Evolutionary conservation across 2,888 invertebrate genomes (phyloP).

Genomic region (Troides aeacus): DNA sequence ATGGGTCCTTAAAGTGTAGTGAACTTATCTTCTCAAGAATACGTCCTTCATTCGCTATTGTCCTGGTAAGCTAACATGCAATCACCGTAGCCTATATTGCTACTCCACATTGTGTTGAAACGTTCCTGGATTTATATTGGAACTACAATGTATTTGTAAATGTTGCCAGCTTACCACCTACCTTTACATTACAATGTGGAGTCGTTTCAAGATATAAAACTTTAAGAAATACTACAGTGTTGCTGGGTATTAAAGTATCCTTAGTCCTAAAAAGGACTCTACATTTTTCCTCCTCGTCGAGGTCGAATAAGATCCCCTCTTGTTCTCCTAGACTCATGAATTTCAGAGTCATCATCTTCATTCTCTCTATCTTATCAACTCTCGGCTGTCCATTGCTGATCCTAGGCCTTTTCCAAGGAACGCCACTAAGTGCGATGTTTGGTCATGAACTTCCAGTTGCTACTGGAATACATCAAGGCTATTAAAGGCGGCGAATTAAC

Average conservation of each 20-base stretch:
- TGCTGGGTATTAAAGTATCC: not conserved
- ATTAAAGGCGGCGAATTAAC: no score
- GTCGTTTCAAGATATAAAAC: constrained; percentile 12
- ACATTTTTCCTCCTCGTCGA: no score
- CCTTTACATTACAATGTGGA: constrained; percentile 14
- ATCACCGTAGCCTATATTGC: constrained; percentile 7
- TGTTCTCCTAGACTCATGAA: no score
- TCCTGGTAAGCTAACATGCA: constrained; percentile 13
- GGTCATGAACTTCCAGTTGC: no score
- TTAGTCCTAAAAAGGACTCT: not conserved
- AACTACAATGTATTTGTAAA: constrained; percentile 13
- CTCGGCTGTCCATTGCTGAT: no score
- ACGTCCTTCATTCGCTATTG: constrained; percentile 5
- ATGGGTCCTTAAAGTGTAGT: not conserved
- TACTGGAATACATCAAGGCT: no score
- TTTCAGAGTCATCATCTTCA: no score
- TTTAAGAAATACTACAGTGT: constrained; percentile 12
- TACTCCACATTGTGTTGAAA: constrained; percentile 13
- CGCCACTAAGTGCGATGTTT: no score
- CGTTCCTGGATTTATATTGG: constrained; percentile 11
- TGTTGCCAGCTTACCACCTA: not conserved
- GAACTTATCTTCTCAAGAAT: not conserved
- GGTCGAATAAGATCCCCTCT: no score
- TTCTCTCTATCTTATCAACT: no score
- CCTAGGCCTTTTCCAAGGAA: no score